phyloP scores from a whole-genome alignment of 2,113 vertebrate genomes.

The Conger conger region DNA sequence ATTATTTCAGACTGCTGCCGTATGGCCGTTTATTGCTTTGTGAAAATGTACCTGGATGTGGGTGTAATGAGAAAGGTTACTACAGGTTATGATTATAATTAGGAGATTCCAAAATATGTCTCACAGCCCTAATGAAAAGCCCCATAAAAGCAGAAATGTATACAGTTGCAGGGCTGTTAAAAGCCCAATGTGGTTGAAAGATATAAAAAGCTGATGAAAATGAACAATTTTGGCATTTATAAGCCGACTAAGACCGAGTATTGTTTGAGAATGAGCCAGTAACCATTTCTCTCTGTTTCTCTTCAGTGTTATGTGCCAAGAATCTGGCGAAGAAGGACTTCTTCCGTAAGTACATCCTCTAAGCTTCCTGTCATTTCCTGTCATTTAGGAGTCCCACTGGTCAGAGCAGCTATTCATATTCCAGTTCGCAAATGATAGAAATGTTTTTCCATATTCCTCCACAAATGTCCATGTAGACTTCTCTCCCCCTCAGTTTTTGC shows the following conservation, averaged over 20 bases:
- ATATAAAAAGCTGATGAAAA: background rate
- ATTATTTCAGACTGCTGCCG: no score
- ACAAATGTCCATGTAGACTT: background rate
- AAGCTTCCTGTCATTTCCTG: background rate
- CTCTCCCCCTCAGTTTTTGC: background rate
- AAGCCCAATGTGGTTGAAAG: background rate
- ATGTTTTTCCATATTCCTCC: background rate
- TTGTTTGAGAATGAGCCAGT: background rate
- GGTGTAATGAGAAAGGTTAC: background rate
- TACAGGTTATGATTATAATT: background rate
- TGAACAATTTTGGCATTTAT: background rate
- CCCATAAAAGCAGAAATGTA: background rate
- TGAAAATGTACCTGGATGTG: background rate
- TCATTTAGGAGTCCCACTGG: background rate
- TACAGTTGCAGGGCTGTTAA: background rate
- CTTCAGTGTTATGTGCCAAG: slow-evolving; percentile 97
- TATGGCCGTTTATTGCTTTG: no score
- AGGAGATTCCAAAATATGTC: background rate
- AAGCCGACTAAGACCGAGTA: background rate
- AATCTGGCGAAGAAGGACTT: slow-evolving; percentile 99
- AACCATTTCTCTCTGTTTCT: slow-evolving; percentile 44
- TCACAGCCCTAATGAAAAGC: background rate
- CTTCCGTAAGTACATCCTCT: slow-evolving; percentile 89
- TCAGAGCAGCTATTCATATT: background rate
- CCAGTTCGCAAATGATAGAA: background rate